Conservation (phyloP, 1,140 invertebrate genomes). For the Hermatobates lingyangjiaoensis region DNA sequence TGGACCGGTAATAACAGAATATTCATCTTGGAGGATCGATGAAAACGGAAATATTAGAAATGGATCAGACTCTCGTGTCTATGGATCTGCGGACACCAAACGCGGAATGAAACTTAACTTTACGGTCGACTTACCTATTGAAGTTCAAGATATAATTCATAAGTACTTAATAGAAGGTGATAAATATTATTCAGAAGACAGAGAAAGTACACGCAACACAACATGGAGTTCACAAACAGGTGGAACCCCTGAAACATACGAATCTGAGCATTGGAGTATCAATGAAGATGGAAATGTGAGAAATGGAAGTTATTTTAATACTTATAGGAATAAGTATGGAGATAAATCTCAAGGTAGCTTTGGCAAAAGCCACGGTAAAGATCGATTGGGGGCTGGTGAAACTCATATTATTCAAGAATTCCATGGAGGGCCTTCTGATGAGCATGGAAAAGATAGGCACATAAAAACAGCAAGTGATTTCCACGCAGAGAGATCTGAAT, state of each 20-base stretch:
- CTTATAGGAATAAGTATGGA: constrained; percentile 1
- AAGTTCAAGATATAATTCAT: too few species aligned
- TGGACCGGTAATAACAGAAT: background rate
- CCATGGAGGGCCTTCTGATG: too few species aligned
- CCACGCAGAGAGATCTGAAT: background rate
- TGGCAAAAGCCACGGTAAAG: too few species aligned
- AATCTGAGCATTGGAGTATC: constrained; percentile 9
- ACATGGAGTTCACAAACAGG: constrained; percentile 15
- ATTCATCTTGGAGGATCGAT: background rate
- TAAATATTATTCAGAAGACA: constrained; percentile 8
- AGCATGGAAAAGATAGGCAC: too few species aligned
- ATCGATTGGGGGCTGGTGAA: too few species aligned
- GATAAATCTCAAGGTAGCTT: background rate
- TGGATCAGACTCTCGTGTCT: constrained; percentile 6
- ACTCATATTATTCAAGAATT: too few species aligned
- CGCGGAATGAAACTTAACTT: too few species aligned
- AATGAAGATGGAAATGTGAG: constrained; percentile 15
- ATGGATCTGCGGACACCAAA: background rate
- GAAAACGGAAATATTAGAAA: background rate
- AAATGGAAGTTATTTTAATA: constrained; percentile 10
- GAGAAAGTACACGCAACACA: constrained; percentile 10
- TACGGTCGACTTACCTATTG: too few species aligned
- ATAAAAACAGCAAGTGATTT: background rate
- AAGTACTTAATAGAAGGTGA: too few species aligned
- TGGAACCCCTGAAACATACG: constrained; percentile 11